These are phyloP conservation scores for Calliopum simillimum DNA, from an alignment of 2,888 invertebrate species.

Conservation along the genomic window DNA sequence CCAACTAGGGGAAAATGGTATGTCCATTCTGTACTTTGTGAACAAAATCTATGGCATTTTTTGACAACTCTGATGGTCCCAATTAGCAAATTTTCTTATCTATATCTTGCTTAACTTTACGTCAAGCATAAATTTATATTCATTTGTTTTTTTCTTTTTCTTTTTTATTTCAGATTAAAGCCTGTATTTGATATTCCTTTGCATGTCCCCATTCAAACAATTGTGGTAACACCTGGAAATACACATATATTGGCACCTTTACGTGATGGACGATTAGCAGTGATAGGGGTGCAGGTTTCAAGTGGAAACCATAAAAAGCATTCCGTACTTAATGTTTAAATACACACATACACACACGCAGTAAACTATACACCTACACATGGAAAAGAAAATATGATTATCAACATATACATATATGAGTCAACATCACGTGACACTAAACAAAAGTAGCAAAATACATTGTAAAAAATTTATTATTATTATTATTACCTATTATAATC, in stretches of 20 bases:
- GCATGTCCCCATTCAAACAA: constrained; percentile 69
- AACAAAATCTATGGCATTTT: too few relatives aligned
- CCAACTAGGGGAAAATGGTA: too few relatives aligned
- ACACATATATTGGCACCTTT: constrained; percentile 73
- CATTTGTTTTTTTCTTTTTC: constrained; percentile 19
- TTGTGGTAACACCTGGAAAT: constrained; percentile 69
- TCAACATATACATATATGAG: too few relatives aligned
- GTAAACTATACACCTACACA: too few relatives aligned
- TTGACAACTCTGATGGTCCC: too few relatives aligned
- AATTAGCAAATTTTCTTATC: neutral
- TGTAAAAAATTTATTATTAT: too few relatives aligned
- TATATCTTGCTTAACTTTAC: neutral
- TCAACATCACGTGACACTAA: too few relatives aligned
- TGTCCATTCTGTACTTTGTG: too few relatives aligned
- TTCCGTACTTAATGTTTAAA: constrained; percentile 65
- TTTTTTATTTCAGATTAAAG: constrained; percentile 64
- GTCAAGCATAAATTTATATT: neutral
- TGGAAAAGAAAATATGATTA: too few relatives aligned
- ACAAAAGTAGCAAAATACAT: too few relatives aligned
- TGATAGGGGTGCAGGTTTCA: constrained; percentile 68
- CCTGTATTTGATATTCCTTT: constrained; percentile 70
- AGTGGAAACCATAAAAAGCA: constrained; percentile 61
- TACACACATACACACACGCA: neutral
- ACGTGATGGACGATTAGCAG: constrained; percentile 70
- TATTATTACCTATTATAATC: too few relatives aligned